Percentiles rank a stretch among this genome's conserved stretches.
These are phyloP conservation scores for Tupaia tana DNA, from an alignment of 2,113 vertebrate genomes.

Conservation along the genomic window DNA sequence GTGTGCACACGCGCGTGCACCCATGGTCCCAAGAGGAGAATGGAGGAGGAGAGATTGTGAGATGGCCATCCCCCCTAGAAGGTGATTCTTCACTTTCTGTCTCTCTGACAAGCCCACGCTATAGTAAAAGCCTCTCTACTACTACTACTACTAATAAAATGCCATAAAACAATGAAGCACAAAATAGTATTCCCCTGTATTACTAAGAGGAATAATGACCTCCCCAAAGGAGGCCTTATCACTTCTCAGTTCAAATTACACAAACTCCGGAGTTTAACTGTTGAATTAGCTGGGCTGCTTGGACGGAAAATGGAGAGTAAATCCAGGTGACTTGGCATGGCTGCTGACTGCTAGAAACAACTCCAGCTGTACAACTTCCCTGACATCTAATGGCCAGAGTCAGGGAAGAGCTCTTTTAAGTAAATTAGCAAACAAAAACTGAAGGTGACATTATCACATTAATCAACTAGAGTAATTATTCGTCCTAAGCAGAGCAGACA, in stretches of 20 bases:
- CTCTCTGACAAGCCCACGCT: too few species aligned
- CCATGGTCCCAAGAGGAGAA: too few species aligned
- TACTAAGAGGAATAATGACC: not conserved
- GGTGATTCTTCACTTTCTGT: too few species aligned
- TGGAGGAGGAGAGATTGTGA: too few species aligned
- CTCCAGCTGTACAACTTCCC: not conserved
- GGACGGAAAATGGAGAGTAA: not conserved
- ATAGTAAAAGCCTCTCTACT: too few species aligned
- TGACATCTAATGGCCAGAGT: not conserved
- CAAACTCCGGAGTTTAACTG: conserved; percentile 11
- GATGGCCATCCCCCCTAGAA: too few species aligned
- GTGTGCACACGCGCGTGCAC: too few species aligned
- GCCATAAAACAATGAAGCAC: not conserved
- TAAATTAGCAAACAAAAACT: conserved; percentile 29
- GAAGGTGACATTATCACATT: not conserved
- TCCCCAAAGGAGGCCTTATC: not conserved
- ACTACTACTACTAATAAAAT: not conserved
- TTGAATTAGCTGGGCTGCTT: not conserved
- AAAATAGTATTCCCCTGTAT: not conserved
- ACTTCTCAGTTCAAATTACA: not conserved
- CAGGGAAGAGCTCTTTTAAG: conserved; percentile 1
- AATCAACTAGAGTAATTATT: not conserved
- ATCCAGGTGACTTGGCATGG: not conserved
- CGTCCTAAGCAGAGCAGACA: not conserved
- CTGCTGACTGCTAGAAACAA: not conserved